Conservation (phyloP, 2,797 vertebrate species). For the Alca torda region DNA sequence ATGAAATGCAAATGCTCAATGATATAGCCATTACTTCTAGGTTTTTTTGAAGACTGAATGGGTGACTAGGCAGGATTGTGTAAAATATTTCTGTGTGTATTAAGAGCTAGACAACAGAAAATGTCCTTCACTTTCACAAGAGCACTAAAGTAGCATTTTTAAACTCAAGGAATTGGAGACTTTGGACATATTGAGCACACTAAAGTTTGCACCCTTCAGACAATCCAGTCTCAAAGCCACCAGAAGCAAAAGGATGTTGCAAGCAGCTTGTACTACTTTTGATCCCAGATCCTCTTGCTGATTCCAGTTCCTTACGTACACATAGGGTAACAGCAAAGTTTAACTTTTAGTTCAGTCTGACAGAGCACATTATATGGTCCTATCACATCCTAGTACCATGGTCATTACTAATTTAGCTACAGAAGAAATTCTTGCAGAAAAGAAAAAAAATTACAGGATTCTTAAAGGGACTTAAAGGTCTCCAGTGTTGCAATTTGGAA, state of each 20-base stretch:
- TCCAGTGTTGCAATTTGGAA: not conserved
- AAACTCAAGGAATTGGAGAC: not conserved
- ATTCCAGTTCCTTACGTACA: too few relatives aligned
- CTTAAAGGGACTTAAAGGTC: not conserved
- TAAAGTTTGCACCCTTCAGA: not conserved
- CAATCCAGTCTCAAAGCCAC: not conserved
- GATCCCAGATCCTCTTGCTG: not conserved
- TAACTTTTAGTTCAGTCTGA: not conserved
- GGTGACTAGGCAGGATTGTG: not conserved
- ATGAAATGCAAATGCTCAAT: not conserved
- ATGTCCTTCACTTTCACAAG: not conserved
- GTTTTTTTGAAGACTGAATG: not conserved
- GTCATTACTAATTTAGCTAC: not conserved
- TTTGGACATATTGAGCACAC: not conserved
- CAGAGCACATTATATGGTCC: fast-evolving
- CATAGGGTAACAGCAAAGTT: not conserved
- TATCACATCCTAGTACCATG: not conserved
- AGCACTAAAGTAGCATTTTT: not conserved
- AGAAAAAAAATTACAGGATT: not conserved
- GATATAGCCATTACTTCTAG: not conserved
- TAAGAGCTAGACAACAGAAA: not conserved
- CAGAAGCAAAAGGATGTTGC: not conserved
- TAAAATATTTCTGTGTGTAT: not conserved
- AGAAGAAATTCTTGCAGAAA: not conserved
- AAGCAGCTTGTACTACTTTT: not conserved